Evolutionary conservation across 2,888 invertebrate species (phyloP), one percentile per base, ranked within the genome.

Genomic region (Drosophila anceps): DNA sequence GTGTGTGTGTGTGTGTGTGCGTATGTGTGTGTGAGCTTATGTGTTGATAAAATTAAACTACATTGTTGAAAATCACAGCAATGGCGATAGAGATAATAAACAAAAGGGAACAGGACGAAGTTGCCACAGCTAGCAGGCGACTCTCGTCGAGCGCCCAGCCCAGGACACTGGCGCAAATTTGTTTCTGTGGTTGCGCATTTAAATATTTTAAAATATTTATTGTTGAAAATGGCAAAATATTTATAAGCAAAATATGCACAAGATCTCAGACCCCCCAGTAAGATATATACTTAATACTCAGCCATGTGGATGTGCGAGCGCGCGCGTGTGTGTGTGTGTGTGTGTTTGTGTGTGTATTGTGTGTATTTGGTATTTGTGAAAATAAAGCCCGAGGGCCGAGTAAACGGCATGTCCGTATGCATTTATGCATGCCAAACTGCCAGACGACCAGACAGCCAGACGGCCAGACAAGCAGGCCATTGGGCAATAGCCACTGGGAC

Each of bases 201-300:
- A 84, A 82, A 82, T 84, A 82, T 82, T 76, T 84, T 73, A 79
- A 84, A 82, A 82, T 82, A 82, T 82, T 82, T 84, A 84, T 82
- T 82, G 82, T 75, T 80, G 76, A 82, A 84, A 85, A 82, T 82
- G 69, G 46, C 68, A 74, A 82, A 85, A 82, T 85, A 85, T 82
- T 85, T 82, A 82, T 84, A 75, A 71, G 80, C 68, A 64, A 69
- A 73, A 79, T 84, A 84, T 82, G 85, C 85, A 76, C 65, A 79
- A 76, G 67, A 66, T 63, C 44, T 73, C 48, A 33, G 57, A 57
- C 41, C 15, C 50, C 48, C 59, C 61, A 65, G 41, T 24, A 60
- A 67, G 54, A 33, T 27, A 66, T 54, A 18, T 31, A 53, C 50
- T 64, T 58, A 65, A 65, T 50, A 37, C 65, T 24, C 55, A 24